Evolutionary conservation across 2,113 vertebrate species (phyloP), one percentile per base, ranked within the genome.

Genomic region (Actinemys pallida): DNA sequence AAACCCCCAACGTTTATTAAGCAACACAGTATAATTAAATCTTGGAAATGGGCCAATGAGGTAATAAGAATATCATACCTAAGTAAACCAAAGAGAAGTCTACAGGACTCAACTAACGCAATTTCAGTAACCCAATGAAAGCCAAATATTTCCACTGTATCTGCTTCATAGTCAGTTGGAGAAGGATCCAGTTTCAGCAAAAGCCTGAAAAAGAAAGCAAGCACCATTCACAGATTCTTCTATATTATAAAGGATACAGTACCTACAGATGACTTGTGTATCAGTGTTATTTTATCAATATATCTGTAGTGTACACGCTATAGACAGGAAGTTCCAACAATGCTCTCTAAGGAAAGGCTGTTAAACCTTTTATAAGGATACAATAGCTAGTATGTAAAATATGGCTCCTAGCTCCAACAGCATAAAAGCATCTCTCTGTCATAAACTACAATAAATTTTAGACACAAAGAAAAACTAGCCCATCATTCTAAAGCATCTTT

Each of bases 81-180:
- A 95, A 99, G 98, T 86, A 99, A 98, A 96, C 99, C 99, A 97
- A 99, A 99, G 39, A 99, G 98, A 76, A 99, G 94, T 96, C 95
- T 98, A 88, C 98, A 98, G 69, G 99, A 99, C 97, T 99, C 99
- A 91, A 99, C 98, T 93, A 99, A 98, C 12, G 99, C 99, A 10
- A 94, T 99, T 98, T 99, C 99, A 53, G 99, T 99, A 87, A 99
- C 99, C 99, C 99, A 99, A 22, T 98, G 97, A 96, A 99, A 99
- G 92, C 98, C 99, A 98, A 99, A 99, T 75, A 99, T 95, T 94
- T 99, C 99, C 84, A 99, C 97, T 6, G 98, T 98, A 96, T 99
- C 99, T 0, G 98, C 97, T 96, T 99, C 99, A 94, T 98, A 99
- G 88, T 99, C 99, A 72, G 97, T 98, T 91, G 99, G 99, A 95